phyloP scores from a whole-genome alignment of 2,113 vertebrate genomes.

The Tapirus terrestris region DNA sequence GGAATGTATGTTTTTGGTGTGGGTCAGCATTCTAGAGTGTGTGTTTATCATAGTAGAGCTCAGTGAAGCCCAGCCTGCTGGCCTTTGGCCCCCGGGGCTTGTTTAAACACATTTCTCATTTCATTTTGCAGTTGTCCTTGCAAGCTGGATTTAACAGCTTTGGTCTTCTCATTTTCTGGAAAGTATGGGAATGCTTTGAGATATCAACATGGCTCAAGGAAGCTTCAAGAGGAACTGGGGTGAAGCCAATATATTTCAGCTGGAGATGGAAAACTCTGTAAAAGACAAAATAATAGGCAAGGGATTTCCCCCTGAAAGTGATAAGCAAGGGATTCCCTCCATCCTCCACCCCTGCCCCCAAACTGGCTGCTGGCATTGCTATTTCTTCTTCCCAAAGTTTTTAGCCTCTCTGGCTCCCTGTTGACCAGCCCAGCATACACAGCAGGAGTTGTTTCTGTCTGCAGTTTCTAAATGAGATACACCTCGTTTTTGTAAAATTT shows the following conservation, averaged over 20 bases:
- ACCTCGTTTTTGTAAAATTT: background rate
- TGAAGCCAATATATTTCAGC: background rate
- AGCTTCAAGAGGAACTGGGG: background rate
- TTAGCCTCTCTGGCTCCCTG: background rate
- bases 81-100: background rate
- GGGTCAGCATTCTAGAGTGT: background rate
- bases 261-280: background rate
- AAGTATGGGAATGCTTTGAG: slow-evolving; percentile 10
- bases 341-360: background rate
- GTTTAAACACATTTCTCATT: slow-evolving; percentile 33
- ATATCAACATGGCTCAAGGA: background rate
- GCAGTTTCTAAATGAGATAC: background rate
- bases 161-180: slow-evolving; percentile 24
- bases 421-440: background rate
- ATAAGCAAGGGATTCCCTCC: background rate
- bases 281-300: background rate
- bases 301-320: background rate
- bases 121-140: background rate
- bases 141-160: background rate
- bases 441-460: background rate
- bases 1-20: background rate
- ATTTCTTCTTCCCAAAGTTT: background rate
- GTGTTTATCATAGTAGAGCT: background rate
- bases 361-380: background rate
- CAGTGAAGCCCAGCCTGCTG: background rate